These are phyloP conservation scores for Ficedula albicollis DNA, from an alignment of 2,797 vertebrate genomes.

Conservation along the genomic window DNA sequence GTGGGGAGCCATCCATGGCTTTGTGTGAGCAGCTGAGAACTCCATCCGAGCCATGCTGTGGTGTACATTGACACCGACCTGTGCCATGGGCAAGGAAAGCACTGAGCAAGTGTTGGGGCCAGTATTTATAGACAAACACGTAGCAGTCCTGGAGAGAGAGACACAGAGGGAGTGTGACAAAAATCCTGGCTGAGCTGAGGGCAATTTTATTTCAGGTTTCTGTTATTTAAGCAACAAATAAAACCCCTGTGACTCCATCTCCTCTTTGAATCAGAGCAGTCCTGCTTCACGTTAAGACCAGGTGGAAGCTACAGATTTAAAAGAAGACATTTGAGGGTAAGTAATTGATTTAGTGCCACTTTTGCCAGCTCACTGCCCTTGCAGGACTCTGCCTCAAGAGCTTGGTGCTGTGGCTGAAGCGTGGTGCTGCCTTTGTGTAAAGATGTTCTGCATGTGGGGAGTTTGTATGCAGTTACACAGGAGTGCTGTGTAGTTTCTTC, in stretches of 20 bases:
- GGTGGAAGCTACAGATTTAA: slow-evolving; percentile 54
- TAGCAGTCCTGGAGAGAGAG: slow-evolving; percentile 41
- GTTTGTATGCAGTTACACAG: background rate
- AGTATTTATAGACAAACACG: slow-evolving; percentile 79
- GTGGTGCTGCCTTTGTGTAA: background rate
- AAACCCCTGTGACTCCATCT: background rate
- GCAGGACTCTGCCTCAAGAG: background rate
- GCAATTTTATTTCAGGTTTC: slow-evolving; percentile 18
- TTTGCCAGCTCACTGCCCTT: background rate
- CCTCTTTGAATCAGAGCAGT: slow-evolving; percentile 36
- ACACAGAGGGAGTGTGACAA: background rate
- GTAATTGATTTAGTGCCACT: slow-evolving; percentile 11
- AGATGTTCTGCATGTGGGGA: background rate
- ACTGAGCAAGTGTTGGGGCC: slow-evolving; percentile 74
- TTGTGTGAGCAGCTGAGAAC: slow-evolving; percentile 82
- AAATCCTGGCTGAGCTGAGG: slow-evolving; percentile 1
- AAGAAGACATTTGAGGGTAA: slow-evolving; percentile 57
- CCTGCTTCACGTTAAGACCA: slow-evolving; percentile 19
- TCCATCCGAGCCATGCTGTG: slow-evolving; percentile 46
- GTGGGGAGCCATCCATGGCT: slow-evolving; percentile 70
- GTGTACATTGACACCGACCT: slow-evolving; percentile 79
- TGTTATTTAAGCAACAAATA: slow-evolving; percentile 11
- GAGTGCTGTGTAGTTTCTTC: background rate
- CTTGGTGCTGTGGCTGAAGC: background rate
- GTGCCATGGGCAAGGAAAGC: slow-evolving; percentile 67